Conservation (phyloP, 92 coral and sea anemone genomes). For the Palythoa grandis region DNA sequence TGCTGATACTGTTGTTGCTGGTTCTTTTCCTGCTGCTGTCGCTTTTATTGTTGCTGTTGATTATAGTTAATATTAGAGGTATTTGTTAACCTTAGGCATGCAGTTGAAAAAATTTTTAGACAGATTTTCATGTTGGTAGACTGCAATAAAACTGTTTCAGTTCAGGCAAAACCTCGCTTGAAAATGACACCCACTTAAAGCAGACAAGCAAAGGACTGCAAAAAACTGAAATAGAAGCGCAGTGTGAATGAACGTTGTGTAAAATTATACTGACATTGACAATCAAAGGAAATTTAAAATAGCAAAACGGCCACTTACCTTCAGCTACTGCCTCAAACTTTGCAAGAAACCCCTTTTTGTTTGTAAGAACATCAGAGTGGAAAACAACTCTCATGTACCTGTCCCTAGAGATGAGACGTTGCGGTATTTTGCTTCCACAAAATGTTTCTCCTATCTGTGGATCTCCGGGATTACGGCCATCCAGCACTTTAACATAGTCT, state of each 20-base stretch:
- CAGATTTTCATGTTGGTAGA: no score
- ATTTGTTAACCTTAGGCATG: no score
- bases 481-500: slow-evolving; percentile 11
- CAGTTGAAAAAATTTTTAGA: no score
- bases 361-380: background rate
- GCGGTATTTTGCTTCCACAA: slow-evolving; percentile 15
- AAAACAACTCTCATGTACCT: slow-evolving; percentile 13
- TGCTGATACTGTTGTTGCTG: no score
- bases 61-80: no score
- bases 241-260: background rate
- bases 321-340: slow-evolving; percentile 18
- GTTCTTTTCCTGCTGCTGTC: no score
- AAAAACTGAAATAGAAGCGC: background rate
- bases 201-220: no score
- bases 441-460: background rate
- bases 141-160: no score
- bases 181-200: no score
- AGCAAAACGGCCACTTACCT: background rate
- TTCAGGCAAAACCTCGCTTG: no score
- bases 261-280: background rate
- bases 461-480: background rate
- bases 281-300: background rate
- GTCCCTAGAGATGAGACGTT: background rate
- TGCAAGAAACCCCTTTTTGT: slow-evolving; percentile 21
- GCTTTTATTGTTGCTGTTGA: no score